phyloP scores from a whole-genome alignment of 2,888 invertebrate species.

The Polymixis flavicincta region DNA sequence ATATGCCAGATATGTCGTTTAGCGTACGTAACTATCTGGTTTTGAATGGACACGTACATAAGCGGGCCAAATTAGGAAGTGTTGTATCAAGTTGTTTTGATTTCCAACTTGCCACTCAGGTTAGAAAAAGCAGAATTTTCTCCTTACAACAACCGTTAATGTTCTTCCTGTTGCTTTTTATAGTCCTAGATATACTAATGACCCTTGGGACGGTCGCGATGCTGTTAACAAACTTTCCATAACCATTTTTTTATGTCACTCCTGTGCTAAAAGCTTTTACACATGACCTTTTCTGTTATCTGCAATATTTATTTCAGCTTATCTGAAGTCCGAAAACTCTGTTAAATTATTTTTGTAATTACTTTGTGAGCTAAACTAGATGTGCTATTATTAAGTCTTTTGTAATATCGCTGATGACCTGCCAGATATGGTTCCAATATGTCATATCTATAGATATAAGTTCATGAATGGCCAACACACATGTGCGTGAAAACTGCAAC shows the following conservation, averaged over 20 bases:
- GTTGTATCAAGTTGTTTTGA: slow-evolving; percentile 45
- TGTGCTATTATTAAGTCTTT: neutral
- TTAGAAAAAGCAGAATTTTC: slow-evolving; percentile 53
- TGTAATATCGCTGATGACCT: neutral
- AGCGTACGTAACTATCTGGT: slow-evolving; percentile 56
- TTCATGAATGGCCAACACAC: neutral
- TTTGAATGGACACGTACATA: slow-evolving; percentile 38
- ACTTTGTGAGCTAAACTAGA: slow-evolving; percentile 1
- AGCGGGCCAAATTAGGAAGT: slow-evolving; percentile 57
- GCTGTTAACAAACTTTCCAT: slow-evolving; percentile 15
- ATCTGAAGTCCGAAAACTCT: slow-evolving; percentile 25
- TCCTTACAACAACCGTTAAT: slow-evolving; percentile 42
- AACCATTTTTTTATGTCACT: neutral
- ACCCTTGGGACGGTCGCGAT: slow-evolving; percentile 9
- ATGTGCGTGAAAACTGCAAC: neutral
- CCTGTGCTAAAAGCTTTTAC: neutral
- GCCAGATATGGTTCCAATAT: neutral
- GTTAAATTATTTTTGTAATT: slow-evolving; percentile 28
- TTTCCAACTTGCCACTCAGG: slow-evolving; percentile 37
- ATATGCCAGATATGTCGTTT: slow-evolving; percentile 49
- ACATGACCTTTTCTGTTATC: slow-evolving; percentile 22
- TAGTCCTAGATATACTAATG: slow-evolving; percentile 36
- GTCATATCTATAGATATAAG: neutral
- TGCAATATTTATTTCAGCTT: slow-evolving; percentile 26
- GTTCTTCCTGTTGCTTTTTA: slow-evolving; percentile 53